A percentile compares a stretch with the other conserved stretches of the same genome.
These are phyloP conservation scores for Pheosia tremula DNA, from an alignment of 2,888 invertebrate genomes.

Conservation along the genomic window DNA sequence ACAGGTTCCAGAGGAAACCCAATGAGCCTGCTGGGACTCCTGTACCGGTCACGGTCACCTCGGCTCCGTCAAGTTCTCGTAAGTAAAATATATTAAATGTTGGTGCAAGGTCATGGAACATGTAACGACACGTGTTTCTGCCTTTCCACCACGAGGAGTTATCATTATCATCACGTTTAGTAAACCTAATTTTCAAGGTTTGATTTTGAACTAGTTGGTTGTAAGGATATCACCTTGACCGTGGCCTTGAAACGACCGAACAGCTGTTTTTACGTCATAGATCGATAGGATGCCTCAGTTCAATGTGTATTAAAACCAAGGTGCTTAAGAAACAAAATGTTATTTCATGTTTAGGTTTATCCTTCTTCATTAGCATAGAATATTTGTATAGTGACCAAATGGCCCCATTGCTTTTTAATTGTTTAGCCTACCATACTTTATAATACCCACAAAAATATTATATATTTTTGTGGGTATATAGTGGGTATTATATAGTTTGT, in stretches of 20 bases:
- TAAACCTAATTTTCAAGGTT: slow-evolving; percentile 51
- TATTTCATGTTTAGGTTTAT: no score
- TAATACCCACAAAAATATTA: no score
- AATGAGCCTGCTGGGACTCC: slow-evolving; percentile 63
- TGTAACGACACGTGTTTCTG: slow-evolving; percentile 47
- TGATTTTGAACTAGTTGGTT: slow-evolving; percentile 35
- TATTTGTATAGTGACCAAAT: no score
- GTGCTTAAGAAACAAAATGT: no score
- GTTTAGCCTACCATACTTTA: no score
- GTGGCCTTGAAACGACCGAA: not conserved
- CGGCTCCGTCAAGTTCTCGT: slow-evolving; percentile 71
- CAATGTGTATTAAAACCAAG: no score
- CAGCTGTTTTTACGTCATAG: slow-evolving; percentile 3
- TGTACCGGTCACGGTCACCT: slow-evolving; percentile 62
- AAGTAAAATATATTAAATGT: slow-evolving; percentile 47
- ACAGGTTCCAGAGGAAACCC: slow-evolving; percentile 88
- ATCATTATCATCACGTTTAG: slow-evolving; percentile 43
- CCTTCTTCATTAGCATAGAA: no score
- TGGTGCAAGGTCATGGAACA: slow-evolving; percentile 18
- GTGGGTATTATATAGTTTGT: no score
- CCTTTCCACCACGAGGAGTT: slow-evolving; percentile 42
- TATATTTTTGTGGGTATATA: no score
- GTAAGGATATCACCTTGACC: slow-evolving; percentile 10
- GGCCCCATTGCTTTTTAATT: no score
- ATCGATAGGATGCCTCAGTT: not conserved